Conservation (phyloP, 2,797 vertebrate species). For the Rallus crepitans region DNA sequence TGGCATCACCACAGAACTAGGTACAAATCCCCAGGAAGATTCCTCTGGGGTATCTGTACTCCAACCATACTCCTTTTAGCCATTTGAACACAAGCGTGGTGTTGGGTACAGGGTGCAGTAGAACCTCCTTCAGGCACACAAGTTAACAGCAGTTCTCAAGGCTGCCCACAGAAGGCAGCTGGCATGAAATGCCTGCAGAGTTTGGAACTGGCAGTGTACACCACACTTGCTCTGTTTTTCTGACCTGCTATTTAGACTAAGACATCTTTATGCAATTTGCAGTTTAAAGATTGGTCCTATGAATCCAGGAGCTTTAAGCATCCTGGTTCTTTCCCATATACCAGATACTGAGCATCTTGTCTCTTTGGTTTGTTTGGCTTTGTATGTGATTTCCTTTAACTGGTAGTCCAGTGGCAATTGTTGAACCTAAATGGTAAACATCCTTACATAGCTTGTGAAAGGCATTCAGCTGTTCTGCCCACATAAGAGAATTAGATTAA, state of each 20-base stretch:
- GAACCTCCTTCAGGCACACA: background rate
- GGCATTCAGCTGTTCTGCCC: background rate
- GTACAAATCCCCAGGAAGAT: background rate
- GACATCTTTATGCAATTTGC: background rate
- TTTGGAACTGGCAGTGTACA: background rate
- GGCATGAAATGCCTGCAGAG: background rate
- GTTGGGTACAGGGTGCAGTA: background rate
- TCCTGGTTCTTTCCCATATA: background rate
- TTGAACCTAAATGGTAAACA: background rate
- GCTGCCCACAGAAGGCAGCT: background rate
- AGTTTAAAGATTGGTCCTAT: background rate
- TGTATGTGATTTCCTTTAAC: background rate
- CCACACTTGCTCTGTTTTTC: background rate
- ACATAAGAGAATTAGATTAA: background rate
- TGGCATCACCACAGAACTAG: background rate
- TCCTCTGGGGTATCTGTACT: background rate
- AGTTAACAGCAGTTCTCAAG: background rate
- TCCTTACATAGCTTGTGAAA: background rate
- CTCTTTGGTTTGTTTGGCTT: background rate
- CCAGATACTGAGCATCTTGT: background rate
- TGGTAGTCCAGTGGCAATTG: background rate
- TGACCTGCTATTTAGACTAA: background rate
- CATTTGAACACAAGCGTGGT: background rate
- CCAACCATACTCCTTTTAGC: background rate
- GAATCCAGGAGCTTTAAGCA: background rate